A percentile compares a stretch with the other conserved stretches of the same genome.
These are phyloP conservation scores for Rana temporaria DNA, from an alignment of 2,113 vertebrate genomes.

Conservation along the genomic window DNA sequence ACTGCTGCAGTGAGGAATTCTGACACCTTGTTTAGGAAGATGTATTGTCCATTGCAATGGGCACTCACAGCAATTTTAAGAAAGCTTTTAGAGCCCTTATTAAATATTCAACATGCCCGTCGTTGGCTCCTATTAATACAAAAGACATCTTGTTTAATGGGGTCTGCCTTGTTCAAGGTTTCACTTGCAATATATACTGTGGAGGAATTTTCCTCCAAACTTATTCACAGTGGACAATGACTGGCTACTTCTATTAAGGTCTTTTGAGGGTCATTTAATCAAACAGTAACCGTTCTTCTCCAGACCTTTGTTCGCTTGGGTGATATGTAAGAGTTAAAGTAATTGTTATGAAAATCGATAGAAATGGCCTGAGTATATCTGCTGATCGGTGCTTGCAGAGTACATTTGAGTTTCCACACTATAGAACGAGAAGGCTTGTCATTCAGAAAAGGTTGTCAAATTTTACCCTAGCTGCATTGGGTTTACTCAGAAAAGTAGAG, in stretches of 20 bases:
- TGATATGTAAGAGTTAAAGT: neutral
- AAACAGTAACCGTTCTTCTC: neutral
- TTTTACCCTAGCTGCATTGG: too few relatives aligned
- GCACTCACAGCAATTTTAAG: conserved; percentile 56
- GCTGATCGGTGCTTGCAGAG: neutral
- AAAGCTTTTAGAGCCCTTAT: conserved; percentile 50
- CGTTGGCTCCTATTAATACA: conserved; percentile 51
- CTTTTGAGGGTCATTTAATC: conserved; percentile 28
- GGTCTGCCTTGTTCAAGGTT: conserved; percentile 45
- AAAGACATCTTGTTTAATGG: conserved; percentile 52
- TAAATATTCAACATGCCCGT: conserved; percentile 55
- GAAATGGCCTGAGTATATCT: neutral
- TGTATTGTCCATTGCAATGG: conserved; percentile 53
- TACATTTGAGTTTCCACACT: neutral
- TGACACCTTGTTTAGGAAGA: conserved; percentile 55
- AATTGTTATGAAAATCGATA: neutral
- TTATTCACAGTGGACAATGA: neutral
- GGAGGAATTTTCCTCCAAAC: neutral
- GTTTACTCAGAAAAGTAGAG: too few relatives aligned
- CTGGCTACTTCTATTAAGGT: conserved; percentile 14
- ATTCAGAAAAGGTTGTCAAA: too few relatives aligned
- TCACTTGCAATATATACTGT: neutral
- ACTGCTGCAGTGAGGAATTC: conserved; percentile 41
- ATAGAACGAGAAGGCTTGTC: neutral
- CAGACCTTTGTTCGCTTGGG: neutral